Evolutionary conservation across 2,113 vertebrate genomes (phyloP).

Genomic region (Pionites leucogaster): DNA sequence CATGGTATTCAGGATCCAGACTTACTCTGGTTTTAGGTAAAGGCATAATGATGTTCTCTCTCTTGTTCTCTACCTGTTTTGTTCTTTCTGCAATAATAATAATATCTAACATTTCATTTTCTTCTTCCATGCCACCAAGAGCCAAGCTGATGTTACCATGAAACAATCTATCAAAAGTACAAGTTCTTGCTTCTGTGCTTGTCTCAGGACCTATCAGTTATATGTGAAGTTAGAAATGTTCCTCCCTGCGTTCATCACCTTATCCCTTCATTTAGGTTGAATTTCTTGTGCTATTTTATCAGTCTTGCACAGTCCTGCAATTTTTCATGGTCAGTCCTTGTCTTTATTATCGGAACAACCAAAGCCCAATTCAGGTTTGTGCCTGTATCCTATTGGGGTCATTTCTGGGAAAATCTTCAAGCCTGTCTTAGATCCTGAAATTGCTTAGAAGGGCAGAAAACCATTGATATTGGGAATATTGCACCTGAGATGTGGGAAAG

Average conservation of each 20-base stretch:
- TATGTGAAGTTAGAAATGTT: constrained; percentile 15
- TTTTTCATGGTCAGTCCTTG: constrained; percentile 11
- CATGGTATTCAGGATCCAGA: background rate
- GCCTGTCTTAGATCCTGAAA: background rate
- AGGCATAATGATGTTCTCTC: background rate
- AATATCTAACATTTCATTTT: constrained; percentile 1
- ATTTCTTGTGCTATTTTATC: constrained; percentile 30
- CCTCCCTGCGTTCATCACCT: background rate
- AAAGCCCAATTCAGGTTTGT: background rate
- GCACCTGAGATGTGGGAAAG: background rate
- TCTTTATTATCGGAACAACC: background rate
- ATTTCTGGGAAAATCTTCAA: background rate
- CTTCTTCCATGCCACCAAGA: background rate
- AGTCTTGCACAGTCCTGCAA: background rate
- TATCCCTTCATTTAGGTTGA: constrained; percentile 10
- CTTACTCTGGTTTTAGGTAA: background rate
- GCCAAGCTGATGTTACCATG: background rate
- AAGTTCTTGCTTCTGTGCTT: background rate
- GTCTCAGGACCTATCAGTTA: background rate
- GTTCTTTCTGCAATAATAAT: background rate
- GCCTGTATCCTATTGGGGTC: background rate
- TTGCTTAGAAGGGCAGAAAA: background rate
- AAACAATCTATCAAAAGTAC: background rate
- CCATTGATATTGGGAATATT: background rate
- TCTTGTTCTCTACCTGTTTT: background rate